Base-by-base conservation (phyloP, 2,113 vertebrate species). In the Phalacrocorax brasilianus region DNA sequence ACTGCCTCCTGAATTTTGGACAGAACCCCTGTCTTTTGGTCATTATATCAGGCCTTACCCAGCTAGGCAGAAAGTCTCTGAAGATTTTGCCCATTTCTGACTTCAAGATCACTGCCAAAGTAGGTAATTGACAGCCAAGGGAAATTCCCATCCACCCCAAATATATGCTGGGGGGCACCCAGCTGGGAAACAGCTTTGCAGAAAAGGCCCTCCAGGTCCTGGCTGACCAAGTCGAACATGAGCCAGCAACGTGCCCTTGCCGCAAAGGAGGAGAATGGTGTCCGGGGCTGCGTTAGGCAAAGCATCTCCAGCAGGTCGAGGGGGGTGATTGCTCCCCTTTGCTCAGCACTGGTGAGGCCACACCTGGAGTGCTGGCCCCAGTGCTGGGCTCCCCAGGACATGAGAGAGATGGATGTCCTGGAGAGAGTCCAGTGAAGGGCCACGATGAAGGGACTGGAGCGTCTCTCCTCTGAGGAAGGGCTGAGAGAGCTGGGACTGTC, bases 201-300 rank as follows among this genome's bases (percentile, higher is more conserved):
- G 68, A 47, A 13, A n/a, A 30, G 27, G 32, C 6, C 40, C 27
- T 8, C 23, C 55, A 27, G 28, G 21, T 52, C n/a, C 65, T 13
- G n/a, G 22, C 53, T 75, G 71, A 30, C 19, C 8, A 3, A 9
- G n/a, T 12, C 42, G 55, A 47, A 16, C 32, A 4, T 1, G 28
- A 59, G 56, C 62, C n/a, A 18, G 33, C 58, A 8, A 32, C 5
- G 2, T 27, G 22, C 18, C 45, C 53, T 18, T 38, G 45, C n/a
- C 1, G 0, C 66, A 73, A 3, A 45, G 44, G 4, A 4, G 14
- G 58, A 1, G 3, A 23, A 12, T 2, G 30, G 49, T 26, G 6
- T 14, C 40, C n/a, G 22, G 63, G 40, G 63, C 63, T 55, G 88
- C 3, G 0, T 26, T 3, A 11, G 45, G 20, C n/a, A 42, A 21